phyloP scores from a whole-genome alignment of 92 coral and sea anemone genomes.

The Phenganax subtilis region DNA sequence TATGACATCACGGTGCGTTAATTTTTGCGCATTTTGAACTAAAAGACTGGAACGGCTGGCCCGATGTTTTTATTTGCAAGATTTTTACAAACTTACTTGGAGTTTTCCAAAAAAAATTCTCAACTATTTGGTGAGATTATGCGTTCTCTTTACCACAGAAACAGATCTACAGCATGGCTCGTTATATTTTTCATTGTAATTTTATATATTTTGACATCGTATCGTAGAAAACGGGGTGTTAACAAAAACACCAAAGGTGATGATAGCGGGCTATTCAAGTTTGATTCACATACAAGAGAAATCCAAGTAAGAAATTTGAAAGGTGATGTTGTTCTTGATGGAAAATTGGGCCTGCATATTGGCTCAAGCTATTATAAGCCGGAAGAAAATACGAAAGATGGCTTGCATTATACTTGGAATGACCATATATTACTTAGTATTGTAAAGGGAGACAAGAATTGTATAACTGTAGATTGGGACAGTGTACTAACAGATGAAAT shows the following conservation, averaged over 20 bases:
- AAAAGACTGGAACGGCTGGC: too few species aligned
- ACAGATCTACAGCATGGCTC: conserved; percentile 15
- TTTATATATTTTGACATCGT: conserved; percentile 17
- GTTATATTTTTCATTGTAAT: conserved; percentile 16
- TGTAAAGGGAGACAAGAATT: conserved; percentile 44
- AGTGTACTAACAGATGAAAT: conserved; percentile 46
- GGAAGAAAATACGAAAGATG: conserved; percentile 24
- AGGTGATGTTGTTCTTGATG: conserved; percentile 47
- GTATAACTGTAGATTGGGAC: conserved; percentile 55
- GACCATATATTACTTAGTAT: conserved; percentile 44
- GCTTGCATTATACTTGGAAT: conserved; percentile 58
- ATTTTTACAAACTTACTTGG: too few species aligned
- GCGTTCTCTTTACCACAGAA: conserved; percentile 26
- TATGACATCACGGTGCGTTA: too few species aligned
- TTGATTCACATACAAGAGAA: conserved; percentile 48
- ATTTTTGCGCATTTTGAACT: too few species aligned
- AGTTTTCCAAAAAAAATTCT: too few species aligned
- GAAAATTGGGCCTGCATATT: conserved; percentile 50
- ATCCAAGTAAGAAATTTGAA: conserved; percentile 52
- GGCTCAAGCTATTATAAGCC: conserved; percentile 38
- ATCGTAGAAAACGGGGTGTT: background rate
- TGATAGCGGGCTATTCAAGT: conserved; percentile 48
- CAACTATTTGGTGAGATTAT: background rate
- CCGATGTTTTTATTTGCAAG: too few species aligned
- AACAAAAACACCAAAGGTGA: conserved; percentile 26